Evolutionary conservation across 2,888 invertebrate species (phyloP), one percentile per base, ranked within the genome.

Genomic region (Corythucha ciliata): DNA sequence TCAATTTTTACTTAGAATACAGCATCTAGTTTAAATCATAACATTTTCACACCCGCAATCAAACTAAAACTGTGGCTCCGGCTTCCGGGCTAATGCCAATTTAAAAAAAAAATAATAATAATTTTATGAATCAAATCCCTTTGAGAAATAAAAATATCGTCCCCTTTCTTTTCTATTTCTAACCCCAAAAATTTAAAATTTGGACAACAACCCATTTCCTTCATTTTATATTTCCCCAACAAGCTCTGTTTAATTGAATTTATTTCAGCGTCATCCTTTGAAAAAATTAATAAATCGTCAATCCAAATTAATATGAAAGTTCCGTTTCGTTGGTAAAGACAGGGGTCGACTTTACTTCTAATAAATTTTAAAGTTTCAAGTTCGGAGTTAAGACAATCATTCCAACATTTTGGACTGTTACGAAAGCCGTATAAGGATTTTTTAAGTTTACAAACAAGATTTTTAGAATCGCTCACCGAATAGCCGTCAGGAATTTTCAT

Each of bases 371-470:
- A 36, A 24, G 36, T 33, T 46, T 21, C 6, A 10, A 47, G 14
- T 21, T 32, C 36, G 21, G 33, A 22, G 40, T 48, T 27, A 14
- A 48, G 22, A 22, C 21, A 21, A 3, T 21, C 2, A 48, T 48
- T 40, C 48, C 48, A 48, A 41, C 37, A 48, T 26, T 48, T 48
- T 2, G 40, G 40, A 18, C 36, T 20, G 8, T 33, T 26, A 25
- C 36, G 26, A 25, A 48, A 27, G 18, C 48, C 48, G 40, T 48
- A 48, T 7, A 48, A n/a, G 10, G 14, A 20, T 8, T 48, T 40
- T 5, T 48, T 48, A 3, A 48, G 12, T 26, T 27, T 25, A 29
- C 39, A 40, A 20, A 48, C 40, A 14, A 41, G 16, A 25, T 24
- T 41, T 14, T 27, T 24, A 16, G 25, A 4, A 25, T 41, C 41